Percentiles rank a stretch among this genome's conserved stretches.
Evolutionary conservation across 2,113 vertebrate genomes (phyloP).

Genomic region (Chrysemys picta): DNA sequence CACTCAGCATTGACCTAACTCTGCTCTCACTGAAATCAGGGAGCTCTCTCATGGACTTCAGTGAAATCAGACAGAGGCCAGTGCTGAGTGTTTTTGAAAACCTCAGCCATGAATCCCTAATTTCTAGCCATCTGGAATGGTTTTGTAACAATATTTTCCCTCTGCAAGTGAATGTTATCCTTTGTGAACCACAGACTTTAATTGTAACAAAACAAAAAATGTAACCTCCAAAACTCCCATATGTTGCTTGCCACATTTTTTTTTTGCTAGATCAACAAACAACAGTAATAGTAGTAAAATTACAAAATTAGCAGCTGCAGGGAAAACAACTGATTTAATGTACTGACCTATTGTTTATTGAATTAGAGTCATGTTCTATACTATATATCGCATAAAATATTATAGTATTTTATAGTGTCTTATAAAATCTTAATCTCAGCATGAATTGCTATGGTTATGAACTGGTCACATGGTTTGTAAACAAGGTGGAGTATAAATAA

Average conservation of each 20-base stretch:
- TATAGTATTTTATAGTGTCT: neutral
- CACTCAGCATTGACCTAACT: neutral
- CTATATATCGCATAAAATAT: too few relatives aligned
- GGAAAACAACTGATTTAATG: neutral
- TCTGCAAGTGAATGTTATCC: neutral
- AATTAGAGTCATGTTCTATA: neutral
- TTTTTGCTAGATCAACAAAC: neutral
- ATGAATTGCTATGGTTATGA: neutral
- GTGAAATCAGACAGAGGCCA: neutral
- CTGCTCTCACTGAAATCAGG: neutral
- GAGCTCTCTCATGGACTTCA: neutral
- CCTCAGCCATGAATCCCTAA: neutral
- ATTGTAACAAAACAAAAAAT: neutral
- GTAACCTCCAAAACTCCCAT: neutral
- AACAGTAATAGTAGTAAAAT: neutral
- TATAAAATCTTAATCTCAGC: neutral
- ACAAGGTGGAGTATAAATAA: conserved; percentile 6
- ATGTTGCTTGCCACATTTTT: neutral
- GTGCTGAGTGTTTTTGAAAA: neutral
- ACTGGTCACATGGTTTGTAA: neutral
- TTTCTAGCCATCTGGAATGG: neutral
- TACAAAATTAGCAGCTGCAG: neutral
- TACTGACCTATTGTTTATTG: neutral
- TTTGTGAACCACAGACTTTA: neutral
- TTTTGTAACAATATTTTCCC: neutral